Evolutionary conservation across 2,113 vertebrate genomes (phyloP), one percentile per base, ranked within the genome.

Genomic region (Pedionomus torquatus): DNA sequence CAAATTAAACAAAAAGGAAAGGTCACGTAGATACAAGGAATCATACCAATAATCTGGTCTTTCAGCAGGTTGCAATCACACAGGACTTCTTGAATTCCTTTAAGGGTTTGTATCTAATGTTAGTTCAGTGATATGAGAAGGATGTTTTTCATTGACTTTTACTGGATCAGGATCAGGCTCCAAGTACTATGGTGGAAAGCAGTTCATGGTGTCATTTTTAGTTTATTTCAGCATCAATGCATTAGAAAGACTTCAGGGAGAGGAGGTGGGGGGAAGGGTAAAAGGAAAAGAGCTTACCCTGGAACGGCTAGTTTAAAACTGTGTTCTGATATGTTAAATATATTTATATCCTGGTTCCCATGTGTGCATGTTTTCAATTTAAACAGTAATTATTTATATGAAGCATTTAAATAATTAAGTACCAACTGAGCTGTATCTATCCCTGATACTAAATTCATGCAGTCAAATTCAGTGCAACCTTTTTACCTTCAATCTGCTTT

Each of bases 371-470:
- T 93, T 97, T 96, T 95, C 75, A 95, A 83, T 97, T 97, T 97
- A 80, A 91, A 82, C 51, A 90, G 93, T 82, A 97, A 98, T 98
- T 97, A 97, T 97, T 98, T 94, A 97, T 95, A 85, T 82, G 71
- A 95, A 95, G 31, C 81, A 94, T 96, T 96, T 97, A 97, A 97
- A 98, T 97, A 97, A 96, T 97, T 97, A 95, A 97, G 51, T 92
- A 85, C 9, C 41, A 83, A 63, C 48, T 75, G 52, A 81, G 55
- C 79, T 80, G 21, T 76, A 91, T 93, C 63, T 68, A 86, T 83
- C 33, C 54, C 61, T 74, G 72, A 55, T 75, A 71, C 64, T 93
- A 87, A 69, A 93, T 88, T 58, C 58, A 63, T 68, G 24, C 46
- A 91, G 46, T 69, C 37, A 90, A 82, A 74, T 72, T 75, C 65